Evolutionary conservation across 2,113 vertebrate genomes (phyloP).

Genomic region (Lutjanus erythropterus): DNA sequence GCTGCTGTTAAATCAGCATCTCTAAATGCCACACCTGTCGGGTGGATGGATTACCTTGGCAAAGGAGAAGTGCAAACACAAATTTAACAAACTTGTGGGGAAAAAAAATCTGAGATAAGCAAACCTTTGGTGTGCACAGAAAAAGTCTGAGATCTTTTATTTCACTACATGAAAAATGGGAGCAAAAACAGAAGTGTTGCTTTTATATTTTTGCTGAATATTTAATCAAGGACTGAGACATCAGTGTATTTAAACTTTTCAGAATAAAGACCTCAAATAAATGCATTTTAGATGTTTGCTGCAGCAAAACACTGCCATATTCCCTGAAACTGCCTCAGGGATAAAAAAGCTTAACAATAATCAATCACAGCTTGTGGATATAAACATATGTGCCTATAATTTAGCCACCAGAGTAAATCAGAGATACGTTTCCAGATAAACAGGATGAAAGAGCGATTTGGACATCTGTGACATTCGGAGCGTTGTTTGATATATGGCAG

Average conservation of each 20-base stretch:
- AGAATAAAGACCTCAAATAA: slow-evolving; percentile 6
- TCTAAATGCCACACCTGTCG: no score
- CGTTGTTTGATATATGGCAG: slow-evolving; percentile 60
- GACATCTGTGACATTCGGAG: slow-evolving; percentile 55
- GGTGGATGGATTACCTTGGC: no score
- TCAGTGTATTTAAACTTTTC: slow-evolving; percentile 7
- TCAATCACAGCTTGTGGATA: slow-evolving; percentile 64
- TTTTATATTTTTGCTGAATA: no score
- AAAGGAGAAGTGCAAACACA: no score
- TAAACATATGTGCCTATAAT: slow-evolving; percentile 58
- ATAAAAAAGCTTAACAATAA: slow-evolving; percentile 41
- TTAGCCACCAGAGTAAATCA: slow-evolving; percentile 59
- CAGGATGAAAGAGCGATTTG: slow-evolving; percentile 57
- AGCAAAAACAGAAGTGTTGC: no score
- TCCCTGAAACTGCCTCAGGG: slow-evolving; percentile 32
- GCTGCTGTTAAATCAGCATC: no score
- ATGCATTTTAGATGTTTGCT: slow-evolving; percentile 17
- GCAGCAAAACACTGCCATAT: background rate
- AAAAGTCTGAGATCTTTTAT: no score
- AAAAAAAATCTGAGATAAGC: no score
- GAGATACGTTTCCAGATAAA: slow-evolving; percentile 64
- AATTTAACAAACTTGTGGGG: no score
- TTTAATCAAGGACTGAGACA: background rate
- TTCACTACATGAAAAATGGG: no score
- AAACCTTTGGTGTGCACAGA: no score